These are phyloP conservation scores for Zaprionus davidi DNA, from an alignment of 1,140 invertebrate species.

Conservation along the genomic window DNA sequence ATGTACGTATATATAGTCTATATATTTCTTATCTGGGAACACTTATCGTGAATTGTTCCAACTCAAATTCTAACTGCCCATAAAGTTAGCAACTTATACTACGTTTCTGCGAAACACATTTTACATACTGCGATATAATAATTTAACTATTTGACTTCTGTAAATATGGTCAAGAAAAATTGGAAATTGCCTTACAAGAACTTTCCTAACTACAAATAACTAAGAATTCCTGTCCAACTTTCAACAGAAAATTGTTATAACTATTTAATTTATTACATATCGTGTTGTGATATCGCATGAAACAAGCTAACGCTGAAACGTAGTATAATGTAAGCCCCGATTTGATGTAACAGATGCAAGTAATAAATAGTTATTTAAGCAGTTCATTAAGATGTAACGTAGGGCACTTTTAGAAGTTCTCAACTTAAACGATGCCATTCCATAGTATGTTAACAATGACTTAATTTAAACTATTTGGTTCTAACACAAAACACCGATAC, in stretches of 20 bases:
- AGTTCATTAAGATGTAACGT: conserved; percentile 45
- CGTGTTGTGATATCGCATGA: not conserved
- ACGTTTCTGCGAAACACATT: not conserved
- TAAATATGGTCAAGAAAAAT: not conserved
- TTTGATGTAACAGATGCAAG: conserved; percentile 1
- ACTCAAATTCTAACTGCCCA: conserved; percentile 43
- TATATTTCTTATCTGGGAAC: conserved; percentile 33
- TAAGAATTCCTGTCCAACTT: not conserved
- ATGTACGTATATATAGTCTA: conserved; percentile 24
- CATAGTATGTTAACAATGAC: conserved; percentile 48
- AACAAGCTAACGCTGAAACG: not conserved
- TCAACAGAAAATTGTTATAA: not conserved
- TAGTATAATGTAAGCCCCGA: conserved; percentile 11
- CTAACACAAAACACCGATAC: conserved; percentile 13
- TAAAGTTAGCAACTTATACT: conserved; percentile 1
- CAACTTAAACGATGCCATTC: conserved; percentile 73
- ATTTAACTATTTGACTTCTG: not conserved
- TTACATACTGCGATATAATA: not conserved
- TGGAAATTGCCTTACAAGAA: not conserved
- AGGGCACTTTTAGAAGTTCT: conserved; percentile 46
- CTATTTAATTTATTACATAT: not conserved
- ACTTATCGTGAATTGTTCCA: conserved; percentile 24
- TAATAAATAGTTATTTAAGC: conserved; percentile 23
- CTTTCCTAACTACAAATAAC: not conserved
- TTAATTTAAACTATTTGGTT: conserved; percentile 22